Base-by-base conservation (phyloP, 2,113 vertebrate genomes). In the Caranx melampygus region DNA sequence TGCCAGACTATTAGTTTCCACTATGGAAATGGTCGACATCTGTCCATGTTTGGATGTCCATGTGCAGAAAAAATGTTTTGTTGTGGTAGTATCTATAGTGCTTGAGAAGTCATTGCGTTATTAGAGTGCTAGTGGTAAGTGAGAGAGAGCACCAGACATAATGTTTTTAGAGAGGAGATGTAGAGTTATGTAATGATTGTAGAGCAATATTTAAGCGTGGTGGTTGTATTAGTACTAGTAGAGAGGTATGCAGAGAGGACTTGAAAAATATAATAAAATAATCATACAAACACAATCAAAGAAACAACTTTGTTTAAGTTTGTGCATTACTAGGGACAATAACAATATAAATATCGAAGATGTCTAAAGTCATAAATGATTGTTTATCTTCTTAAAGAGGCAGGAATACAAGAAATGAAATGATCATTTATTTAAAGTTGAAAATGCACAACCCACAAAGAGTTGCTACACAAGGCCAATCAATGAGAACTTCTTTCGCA, bases 1-100 rank as follows among this genome's bases (percentile, higher is more conserved):
- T 96, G 96, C 97, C 97, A 96, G 96, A 95, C 95, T 95, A 92
- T 94, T 95, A 93, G 94, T 96, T 95, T 95, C 95, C 95, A 95
- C 94, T 84, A 55, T 73, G 94, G 95, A 93, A 95, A 95, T 96
- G 94, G 94, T 95, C 94, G 94, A 93, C 94, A 93, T 95, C 92
- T 96, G 95, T 91, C 92, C 94, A 94, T 92, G 93, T 55, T 37
- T 66, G 55, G 2, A 70, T 81, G 71, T 45, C 66, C 18, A 70
- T 34, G 12, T 62, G 58, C 40, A 34, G 80, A 37, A 75, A 82
- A 37, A 65, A 13, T 45, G 21, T 77, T 45, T 60, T 77, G 16
- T 68, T 12, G 4, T 64, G 26, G n/a, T 57, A 71, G 8, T 40
- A 57, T 11, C 34, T 66, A 18, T 55, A n/a, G 31, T 55, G 2